These are phyloP conservation scores for Ellobium chinense DNA, from an alignment of 2,888 invertebrate genomes.

Conservation along the genomic window DNA sequence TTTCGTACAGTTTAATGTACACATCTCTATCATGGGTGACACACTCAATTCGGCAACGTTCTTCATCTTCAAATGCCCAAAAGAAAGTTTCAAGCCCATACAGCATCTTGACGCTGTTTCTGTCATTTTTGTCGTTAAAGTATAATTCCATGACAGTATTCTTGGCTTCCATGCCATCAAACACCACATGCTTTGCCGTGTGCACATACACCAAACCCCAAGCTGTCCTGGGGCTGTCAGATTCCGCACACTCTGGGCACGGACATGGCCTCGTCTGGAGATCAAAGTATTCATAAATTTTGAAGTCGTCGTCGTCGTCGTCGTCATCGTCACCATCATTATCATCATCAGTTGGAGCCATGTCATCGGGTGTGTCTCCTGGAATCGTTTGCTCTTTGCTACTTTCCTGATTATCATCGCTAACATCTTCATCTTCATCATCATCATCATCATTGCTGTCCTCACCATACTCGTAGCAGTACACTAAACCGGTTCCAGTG, in stretches of 20 bases:
- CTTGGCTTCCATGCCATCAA: constrained; percentile 11
- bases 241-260: neutral
- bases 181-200: constrained; percentile 25
- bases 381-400: no score
- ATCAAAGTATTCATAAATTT: neutral
- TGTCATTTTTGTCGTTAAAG: neutral
- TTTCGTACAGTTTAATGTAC: neutral
- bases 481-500: constrained; percentile 1
- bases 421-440: neutral
- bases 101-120: neutral
- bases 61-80: no score
- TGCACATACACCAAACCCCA: constrained; percentile 1
- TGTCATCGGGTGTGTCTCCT: no score
- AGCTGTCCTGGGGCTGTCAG: neutral
- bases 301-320: neutral
- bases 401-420: neutral
- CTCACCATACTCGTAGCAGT: neutral
- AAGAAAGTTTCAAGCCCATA: constrained; percentile 17
- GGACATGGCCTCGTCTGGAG: neutral
- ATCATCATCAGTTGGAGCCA: neutral
- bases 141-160: neutral
- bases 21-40: constrained; percentile 29
- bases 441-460: neutral
- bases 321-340: neutral
- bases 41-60: no score